Conservation (phyloP, 2,888 invertebrate species). For the Cataglyphis rosenhaueri region DNA sequence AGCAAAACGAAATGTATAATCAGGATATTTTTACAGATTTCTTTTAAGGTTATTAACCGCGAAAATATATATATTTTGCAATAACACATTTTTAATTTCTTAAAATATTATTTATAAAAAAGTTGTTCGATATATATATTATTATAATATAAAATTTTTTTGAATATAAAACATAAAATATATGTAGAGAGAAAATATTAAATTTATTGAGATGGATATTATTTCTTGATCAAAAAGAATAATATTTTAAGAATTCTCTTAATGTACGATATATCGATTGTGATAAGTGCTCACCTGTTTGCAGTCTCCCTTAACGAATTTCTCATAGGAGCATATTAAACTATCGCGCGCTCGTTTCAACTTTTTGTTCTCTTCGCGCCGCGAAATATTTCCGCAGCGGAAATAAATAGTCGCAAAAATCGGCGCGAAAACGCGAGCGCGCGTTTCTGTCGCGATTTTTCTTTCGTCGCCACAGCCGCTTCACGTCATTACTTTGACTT, state of each 20-base stretch:
- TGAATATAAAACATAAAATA: not conserved
- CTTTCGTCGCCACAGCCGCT: conserved; percentile 34
- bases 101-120: not conserved
- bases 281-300: conserved; percentile 31
- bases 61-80: not conserved
- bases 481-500: conserved; percentile 56
- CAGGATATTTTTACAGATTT: not conserved
- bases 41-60: not conserved
- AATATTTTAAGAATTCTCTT: not conserved
- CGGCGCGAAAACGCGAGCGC: not conserved
- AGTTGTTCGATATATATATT: not conserved
- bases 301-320: conserved; percentile 3
- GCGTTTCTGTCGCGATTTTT: conserved; percentile 46
- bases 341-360: not conserved
- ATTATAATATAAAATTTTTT: not conserved
- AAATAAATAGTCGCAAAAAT: not conserved
- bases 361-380: not conserved
- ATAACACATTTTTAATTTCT: not conserved
- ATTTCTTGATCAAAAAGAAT: not conserved
- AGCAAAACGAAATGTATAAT: not conserved
- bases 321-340: conserved; percentile 35
- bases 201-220: not conserved
- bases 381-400: not conserved
- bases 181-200: not conserved
- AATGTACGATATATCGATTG: not conserved